Percentiles rank a stretch among this genome's conserved stretches.
These are phyloP conservation scores for Leucozona laternaria DNA, from an alignment of 2,888 invertebrate species.

Conservation along the genomic window DNA sequence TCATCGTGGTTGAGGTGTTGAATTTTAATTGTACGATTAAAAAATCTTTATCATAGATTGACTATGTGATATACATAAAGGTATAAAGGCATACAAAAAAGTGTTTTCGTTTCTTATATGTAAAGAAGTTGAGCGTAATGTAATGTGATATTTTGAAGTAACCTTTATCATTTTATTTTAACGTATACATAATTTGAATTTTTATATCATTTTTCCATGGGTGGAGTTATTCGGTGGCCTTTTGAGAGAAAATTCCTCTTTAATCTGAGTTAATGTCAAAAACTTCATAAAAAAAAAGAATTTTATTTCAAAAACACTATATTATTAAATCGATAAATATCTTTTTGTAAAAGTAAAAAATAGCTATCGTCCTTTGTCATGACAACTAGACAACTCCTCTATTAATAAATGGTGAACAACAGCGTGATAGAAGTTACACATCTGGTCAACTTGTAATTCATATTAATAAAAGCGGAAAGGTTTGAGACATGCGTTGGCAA, in stretches of 20 bases:
- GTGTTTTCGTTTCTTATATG: neutral
- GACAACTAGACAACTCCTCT: no score
- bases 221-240: neutral
- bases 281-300: neutral
- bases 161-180: neutral
- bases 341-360: no score
- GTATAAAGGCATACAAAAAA: neutral
- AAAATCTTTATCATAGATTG: slow-evolving; percentile 41
- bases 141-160: slow-evolving; percentile 36
- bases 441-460: no score
- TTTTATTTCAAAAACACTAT: no score
- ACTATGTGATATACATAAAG: slow-evolving; percentile 45
- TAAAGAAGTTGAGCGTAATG: slow-evolving; percentile 7
- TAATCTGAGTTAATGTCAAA: neutral
- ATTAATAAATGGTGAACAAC: no score
- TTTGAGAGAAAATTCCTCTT: neutral
- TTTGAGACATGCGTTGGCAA: no score
- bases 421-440: no score
- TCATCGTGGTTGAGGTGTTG: slow-evolving; percentile 81
- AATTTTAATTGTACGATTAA: slow-evolving; percentile 83
- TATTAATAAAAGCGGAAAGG: no score
- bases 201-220: neutral
- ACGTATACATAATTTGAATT: neutral
- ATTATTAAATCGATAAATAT: no score
- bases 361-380: no score